phyloP scores from a whole-genome alignment of 2,797 vertebrate genomes.

The Coluber constrictor region DNA sequence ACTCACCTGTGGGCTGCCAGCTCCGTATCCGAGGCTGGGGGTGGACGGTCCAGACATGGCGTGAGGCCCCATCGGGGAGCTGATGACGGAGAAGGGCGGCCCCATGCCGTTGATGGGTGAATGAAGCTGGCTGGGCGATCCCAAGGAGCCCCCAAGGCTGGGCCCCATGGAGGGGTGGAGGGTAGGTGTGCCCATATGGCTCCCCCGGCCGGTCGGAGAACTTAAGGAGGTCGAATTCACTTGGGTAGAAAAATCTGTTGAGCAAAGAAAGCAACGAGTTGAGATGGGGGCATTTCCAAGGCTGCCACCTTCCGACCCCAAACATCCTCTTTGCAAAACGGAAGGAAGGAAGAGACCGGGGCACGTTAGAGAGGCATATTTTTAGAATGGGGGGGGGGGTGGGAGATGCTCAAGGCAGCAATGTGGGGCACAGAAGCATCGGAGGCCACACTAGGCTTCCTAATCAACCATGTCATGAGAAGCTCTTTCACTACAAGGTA shows the following conservation, averaged over 20 bases:
- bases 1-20: conserved; percentile 92
- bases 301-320: too few species aligned
- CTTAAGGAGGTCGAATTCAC: conserved; percentile 83
- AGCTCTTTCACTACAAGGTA: neutral
- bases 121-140: conserved; percentile 84
- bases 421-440: neutral
- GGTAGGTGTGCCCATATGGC: conserved; percentile 80
- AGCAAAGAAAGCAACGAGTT: conserved; percentile 28
- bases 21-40: conserved; percentile 87
- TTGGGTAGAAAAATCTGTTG: conserved; percentile 86
- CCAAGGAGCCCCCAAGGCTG: conserved; percentile 83
- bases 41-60: conserved; percentile 85
- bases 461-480: neutral
- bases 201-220: conserved; percentile 84
- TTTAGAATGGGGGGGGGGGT: neutral
- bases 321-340: neutral
- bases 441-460: neutral
- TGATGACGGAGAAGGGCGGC: conserved; percentile 91
- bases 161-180: conserved; percentile 84
- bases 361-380: neutral
- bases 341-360: neutral
- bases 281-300: neutral
- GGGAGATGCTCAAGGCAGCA: neutral
- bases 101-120: conserved; percentile 85
- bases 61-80: conserved; percentile 93